Base-by-base conservation (phyloP, 2,113 vertebrate species). In the Erinaceus europaeus region DNA sequence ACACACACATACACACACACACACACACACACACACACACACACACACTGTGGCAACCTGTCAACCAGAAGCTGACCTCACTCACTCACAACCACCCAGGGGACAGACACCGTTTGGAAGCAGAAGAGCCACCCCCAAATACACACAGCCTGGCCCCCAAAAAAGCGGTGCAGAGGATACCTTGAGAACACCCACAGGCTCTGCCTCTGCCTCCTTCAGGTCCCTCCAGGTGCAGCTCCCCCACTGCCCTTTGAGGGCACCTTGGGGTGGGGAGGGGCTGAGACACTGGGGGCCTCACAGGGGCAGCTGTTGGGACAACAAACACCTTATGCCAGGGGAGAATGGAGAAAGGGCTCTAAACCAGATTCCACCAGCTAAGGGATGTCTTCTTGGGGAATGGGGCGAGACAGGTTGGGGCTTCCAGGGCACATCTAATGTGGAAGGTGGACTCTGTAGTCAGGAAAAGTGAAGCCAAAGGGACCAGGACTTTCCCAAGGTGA, bases 251-350 rank as follows among this genome's bases (percentile, higher is more conserved):
- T n/a, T 0, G 71, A 93, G 71, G 87, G 84, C 87, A 73, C 89
- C 89, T 77, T 89, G 89, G 38, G 55, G 32, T 7, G 2, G 25
- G 48, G 23, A 46, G 42, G 29, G 52, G 23, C 23, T 21, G 12
- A 8, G 48, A 34, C 57, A 13, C 53, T 3, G 34, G 53, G 77
- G 59, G 59, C 82, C 11, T 59, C 86, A 9, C 2, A 61, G 52
- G 38, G 68, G 57, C n/a, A 29, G 62, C 65, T 94, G 90, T 91
- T 95, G 80, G 71, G 71, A 89, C 87, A 91, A 93, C 81, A 96
- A 94, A 90, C 84, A 81, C 25, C 17, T 36, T 74, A 50, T 57
- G 72, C 32, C 62, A 86, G 46, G 52, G 40, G 29, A 62, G 52
- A 62, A 74, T 0, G 14, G 20, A 36, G 61, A 77, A 73, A 44